phyloP scores from a whole-genome alignment of 1,140 invertebrate species.

The Drosophila simulans region DNA sequence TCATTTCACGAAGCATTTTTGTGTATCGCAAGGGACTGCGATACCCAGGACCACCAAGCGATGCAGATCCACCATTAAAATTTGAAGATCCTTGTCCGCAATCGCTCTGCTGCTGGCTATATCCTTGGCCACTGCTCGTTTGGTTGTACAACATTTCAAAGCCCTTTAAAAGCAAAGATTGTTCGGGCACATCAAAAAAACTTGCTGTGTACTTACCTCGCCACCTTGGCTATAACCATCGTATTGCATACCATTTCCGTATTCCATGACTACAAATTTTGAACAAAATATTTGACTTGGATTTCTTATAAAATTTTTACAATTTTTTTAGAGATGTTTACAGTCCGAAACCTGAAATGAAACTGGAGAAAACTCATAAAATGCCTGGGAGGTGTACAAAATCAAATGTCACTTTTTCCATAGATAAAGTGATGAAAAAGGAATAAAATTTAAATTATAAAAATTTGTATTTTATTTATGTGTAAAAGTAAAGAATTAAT shows the following conservation, averaged over 20 bases:
- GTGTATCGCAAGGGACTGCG: constrained; percentile 62
- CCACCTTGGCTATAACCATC: constrained; percentile 43
- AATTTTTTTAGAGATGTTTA: constrained; percentile 44
- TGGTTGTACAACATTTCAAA: constrained; percentile 35
- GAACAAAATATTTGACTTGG: constrained; percentile 19
- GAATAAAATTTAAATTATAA: background rate
- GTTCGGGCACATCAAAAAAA: rapidly evolving
- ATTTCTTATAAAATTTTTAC: constrained; percentile 3
- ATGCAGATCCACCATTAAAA: constrained; percentile 42
- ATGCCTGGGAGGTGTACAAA: background rate
- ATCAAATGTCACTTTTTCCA: constrained; percentile 6
- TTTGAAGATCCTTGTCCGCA: constrained; percentile 43
- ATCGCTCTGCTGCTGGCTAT: constrained; percentile 17
- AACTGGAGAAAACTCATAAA: constrained; percentile 1
- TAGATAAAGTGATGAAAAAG: constrained; percentile 27
- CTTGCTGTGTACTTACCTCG: constrained; percentile 16
- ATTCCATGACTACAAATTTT: constrained; percentile 41
- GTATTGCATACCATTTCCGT: constrained; percentile 56
- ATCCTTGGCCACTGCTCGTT: constrained; percentile 22
- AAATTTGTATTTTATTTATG: no score
- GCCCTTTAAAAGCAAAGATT: background rate
- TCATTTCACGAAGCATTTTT: constrained; percentile 62
- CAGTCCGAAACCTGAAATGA: constrained; percentile 54
- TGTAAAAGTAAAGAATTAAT: no score
- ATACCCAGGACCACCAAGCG: constrained; percentile 60